phyloP scores from a whole-genome alignment of 2,888 invertebrate genomes.

The Adelognathus sp. region DNA sequence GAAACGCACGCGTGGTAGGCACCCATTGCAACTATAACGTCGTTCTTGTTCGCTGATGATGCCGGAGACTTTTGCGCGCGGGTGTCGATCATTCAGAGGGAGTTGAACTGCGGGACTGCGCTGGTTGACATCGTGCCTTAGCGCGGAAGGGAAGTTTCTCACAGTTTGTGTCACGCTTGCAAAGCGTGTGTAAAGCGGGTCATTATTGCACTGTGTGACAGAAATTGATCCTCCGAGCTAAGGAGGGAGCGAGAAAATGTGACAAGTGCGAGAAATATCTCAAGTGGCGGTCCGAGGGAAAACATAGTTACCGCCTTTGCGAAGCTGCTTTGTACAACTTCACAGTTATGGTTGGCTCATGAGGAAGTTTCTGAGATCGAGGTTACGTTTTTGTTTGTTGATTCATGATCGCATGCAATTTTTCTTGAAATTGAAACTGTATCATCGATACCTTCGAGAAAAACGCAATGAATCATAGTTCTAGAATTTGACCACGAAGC shows the following conservation, averaged over 20 bases:
- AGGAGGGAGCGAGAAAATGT: slow-evolving; percentile 7
- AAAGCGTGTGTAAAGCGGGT: too few species aligned
- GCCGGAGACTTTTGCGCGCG: background rate
- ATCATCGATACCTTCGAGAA: too few species aligned
- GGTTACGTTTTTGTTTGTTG: too few species aligned
- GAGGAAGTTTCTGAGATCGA: too few species aligned
- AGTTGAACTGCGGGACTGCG: background rate
- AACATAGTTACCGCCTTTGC: slow-evolving; percentile 33
- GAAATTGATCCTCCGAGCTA: too few species aligned
- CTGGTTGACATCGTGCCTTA: background rate
- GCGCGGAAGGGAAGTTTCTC: slow-evolving; percentile 25
- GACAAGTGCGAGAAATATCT: slow-evolving; percentile 23
- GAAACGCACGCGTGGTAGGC: background rate
- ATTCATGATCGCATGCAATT: too few species aligned
- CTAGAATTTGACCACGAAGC: too few species aligned
- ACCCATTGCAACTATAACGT: background rate
- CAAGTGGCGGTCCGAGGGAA: slow-evolving; percentile 46
- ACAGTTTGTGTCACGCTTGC: too few species aligned
- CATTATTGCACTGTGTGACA: too few species aligned
- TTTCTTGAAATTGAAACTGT: too few species aligned
- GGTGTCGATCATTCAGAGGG: slow-evolving; percentile 7
- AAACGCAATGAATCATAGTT: too few species aligned
- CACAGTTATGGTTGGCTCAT: too few species aligned
- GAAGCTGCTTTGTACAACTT: slow-evolving; percentile 32
- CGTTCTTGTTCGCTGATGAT: slow-evolving; percentile 2